Percentiles rank a stretch among this genome's conserved stretches.
These are phyloP conservation scores for Trichonephila inaurata DNA, from an alignment of 1,140 invertebrate species.

Conservation along the genomic window DNA sequence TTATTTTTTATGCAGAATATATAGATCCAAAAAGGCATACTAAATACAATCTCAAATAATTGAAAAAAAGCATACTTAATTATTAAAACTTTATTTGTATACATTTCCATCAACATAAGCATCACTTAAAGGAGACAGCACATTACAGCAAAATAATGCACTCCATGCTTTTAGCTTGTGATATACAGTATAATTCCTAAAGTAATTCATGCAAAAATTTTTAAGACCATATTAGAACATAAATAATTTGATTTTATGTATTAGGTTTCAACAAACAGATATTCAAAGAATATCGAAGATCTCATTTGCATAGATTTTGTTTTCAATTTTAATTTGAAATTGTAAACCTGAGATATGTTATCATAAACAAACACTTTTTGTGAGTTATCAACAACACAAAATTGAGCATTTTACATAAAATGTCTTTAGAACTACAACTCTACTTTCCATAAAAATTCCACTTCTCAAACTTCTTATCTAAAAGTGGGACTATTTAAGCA, in stretches of 20 bases:
- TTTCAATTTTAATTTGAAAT: conserved; percentile 43
- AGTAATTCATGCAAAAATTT: conserved; percentile 55
- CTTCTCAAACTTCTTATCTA: conserved; percentile 59
- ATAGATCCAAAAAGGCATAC: no score
- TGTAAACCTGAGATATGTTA: conserved; percentile 68
- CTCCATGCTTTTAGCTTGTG: conserved; percentile 33
- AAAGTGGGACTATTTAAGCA: conserved; percentile 53
- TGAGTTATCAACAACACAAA: conserved; percentile 66
- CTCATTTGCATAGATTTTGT: not conserved
- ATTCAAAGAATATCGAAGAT: conserved; percentile 36
- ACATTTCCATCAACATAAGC: conserved; percentile 69
- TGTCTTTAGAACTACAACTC: conserved; percentile 62
- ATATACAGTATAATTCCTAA: conserved; percentile 58
- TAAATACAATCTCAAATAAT: not conserved
- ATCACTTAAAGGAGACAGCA: conserved; percentile 73
- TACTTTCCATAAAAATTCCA: conserved; percentile 69
- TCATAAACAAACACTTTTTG: conserved; percentile 51
- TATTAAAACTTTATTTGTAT: conserved; percentile 73
- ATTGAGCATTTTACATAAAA: conserved; percentile 74
- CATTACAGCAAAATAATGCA: conserved; percentile 69
- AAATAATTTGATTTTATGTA: conserved; percentile 31
- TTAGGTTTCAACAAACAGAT: conserved; percentile 26
- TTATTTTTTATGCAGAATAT: no score
- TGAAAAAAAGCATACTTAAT: not conserved
- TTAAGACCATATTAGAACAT: conserved; percentile 41